Evolutionary conservation across 1,140 invertebrate species (phyloP), one percentile per base, ranked within the genome.

Genomic region (Pseudoatta argentina): DNA sequence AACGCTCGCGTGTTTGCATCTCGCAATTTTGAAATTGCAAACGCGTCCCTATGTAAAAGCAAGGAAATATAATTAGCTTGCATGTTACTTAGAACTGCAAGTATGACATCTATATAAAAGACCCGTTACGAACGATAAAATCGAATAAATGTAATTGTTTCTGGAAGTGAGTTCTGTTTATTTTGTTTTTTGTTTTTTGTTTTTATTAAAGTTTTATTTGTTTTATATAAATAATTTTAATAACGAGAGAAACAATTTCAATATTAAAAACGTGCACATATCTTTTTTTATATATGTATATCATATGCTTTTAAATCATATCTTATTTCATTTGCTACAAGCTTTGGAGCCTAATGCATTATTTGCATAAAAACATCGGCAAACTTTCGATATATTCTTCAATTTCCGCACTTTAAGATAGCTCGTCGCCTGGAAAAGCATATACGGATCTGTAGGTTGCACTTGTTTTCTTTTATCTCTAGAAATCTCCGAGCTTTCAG

Each of bases 331-430:
- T 6, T 7, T 59, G 24, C 5, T n/a, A 48, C 8, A 24, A 53
- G 39, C 75, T 64, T 67, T 75, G 61, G 61, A 79, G 73, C 53
- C 72, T 87, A 87, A 91, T 83, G 63, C 71, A 82, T 79, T 82
- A 91, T 89, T 89, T 91, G 75, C 76, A 81, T 89, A 91, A 72
- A 87, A 71, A 67, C 34, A 90, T 91, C 90, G 89, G 78, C 88
- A 85, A 91, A 91, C 87, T 91, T 91, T 85, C 53, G 79, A 24
- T 57, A 63, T 87, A 91, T 91, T 91, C 91, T 91, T 89, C 90
- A 91, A 91, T 91, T 91, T 87, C 69, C 85, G 51, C 48, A 78
- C 53, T 71, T 83, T 71, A 88, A 87, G 85, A 83, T 77, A 66
- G 77, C 57, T 77, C 77, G 76, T 86, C 72, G 66, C 79, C 75